Conservation (phyloP, 2,888 invertebrate species). For the Drosophila merina region DNA sequence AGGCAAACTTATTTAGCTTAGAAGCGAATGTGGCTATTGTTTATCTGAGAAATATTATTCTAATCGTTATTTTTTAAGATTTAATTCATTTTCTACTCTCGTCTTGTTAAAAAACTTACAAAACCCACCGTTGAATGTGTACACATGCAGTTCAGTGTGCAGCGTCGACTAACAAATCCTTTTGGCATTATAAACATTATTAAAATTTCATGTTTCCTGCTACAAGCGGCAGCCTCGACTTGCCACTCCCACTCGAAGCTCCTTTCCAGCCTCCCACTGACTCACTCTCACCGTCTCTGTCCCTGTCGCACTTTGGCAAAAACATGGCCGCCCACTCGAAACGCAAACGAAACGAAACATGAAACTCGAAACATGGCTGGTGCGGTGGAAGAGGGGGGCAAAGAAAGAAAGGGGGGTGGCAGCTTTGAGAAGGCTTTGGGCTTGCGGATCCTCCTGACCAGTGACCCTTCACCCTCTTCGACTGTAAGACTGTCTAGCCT, state of each 20-base stretch:
- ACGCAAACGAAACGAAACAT: slow-evolving; percentile 75
- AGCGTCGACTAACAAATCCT: slow-evolving; percentile 77
- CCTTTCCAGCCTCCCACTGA: not conserved
- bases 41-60: too few relatives aligned
- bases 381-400: slow-evolving; percentile 3
- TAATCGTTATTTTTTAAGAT: too few relatives aligned
- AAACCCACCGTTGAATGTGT: slow-evolving; percentile 28
- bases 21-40: too few relatives aligned
- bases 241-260: not conserved
- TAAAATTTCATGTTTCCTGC: slow-evolving; percentile 79
- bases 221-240: slow-evolving; percentile 52
- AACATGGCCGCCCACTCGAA: slow-evolving; percentile 57
- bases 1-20: not conserved
- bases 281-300: not conserved
- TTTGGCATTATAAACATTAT: slow-evolving; percentile 81
- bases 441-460: slow-evolving; percentile 38
- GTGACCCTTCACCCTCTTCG: slow-evolving; percentile 12
- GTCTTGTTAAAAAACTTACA: not conserved
- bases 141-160: slow-evolving; percentile 60
- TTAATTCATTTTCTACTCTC: too few relatives aligned
- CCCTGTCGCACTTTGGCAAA: slow-evolving; percentile 1
- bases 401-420: not conserved
- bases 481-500: slow-evolving; percentile 73
- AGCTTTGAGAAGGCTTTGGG: slow-evolving; percentile 17
- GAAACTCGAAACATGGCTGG: slow-evolving; percentile 59